phyloP scores from a whole-genome alignment of 2,888 invertebrate genomes.

The Caenorhabditis uteleia region DNA sequence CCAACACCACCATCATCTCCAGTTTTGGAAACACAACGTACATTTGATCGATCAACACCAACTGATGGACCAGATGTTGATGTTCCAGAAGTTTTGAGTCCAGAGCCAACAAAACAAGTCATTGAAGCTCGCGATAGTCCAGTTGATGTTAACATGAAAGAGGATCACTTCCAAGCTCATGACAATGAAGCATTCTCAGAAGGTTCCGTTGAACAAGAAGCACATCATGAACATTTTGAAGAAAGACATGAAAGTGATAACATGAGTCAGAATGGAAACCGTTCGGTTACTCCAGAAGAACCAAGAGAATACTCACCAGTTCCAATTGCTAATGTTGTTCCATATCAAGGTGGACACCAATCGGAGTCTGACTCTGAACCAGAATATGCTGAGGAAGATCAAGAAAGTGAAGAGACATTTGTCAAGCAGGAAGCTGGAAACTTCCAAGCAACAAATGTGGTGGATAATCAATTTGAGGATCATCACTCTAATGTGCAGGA shows the following conservation, averaged over 20 bases:
- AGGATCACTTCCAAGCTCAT: background rate
- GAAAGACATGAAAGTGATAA: slow-evolving; percentile 10
- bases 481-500: no score
- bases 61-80: slow-evolving; percentile 1
- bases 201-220: background rate
- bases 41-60: slow-evolving; percentile 14
- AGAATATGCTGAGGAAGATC: slow-evolving; percentile 41
- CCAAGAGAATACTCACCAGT: slow-evolving; percentile 1
- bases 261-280: slow-evolving; percentile 4
- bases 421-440: background rate
- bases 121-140: background rate
- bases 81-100: background rate
- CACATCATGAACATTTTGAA: slow-evolving; percentile 3
- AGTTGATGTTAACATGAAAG: background rate
- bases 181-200: slow-evolving; percentile 3
- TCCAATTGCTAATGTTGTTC: background rate
- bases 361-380: slow-evolving; percentile 34
- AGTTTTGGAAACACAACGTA: slow-evolving; percentile 15
- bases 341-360: slow-evolving; percentile 6
- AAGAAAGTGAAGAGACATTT: slow-evolving; percentile 8
- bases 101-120: background rate
- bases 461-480: no score
- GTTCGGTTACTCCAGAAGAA: no score
- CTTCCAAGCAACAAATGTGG: background rate
- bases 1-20: slow-evolving; percentile 19